Conservation (phyloP, 1,140 invertebrate species). For the Pararge aegeria region DNA sequence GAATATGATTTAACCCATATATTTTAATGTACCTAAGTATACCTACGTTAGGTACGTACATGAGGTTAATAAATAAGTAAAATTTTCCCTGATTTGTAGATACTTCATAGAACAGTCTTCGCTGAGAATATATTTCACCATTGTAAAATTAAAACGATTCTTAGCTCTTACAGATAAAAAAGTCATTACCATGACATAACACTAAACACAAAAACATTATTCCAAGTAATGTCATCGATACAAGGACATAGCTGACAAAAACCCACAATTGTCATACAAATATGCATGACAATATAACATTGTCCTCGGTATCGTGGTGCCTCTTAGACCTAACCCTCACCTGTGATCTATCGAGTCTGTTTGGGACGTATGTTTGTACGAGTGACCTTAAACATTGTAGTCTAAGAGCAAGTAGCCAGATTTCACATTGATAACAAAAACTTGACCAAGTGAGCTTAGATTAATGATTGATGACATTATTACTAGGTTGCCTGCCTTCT, state of each 20-base stretch:
- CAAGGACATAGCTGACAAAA: constrained; percentile 20
- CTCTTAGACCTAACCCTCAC: constrained; percentile 15
- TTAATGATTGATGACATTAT: no score
- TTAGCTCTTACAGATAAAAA: background rate
- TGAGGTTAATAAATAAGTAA: no score
- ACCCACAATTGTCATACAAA: constrained; percentile 11
- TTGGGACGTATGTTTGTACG: constrained; percentile 11
- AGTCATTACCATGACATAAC: background rate
- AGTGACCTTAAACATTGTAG: constrained; percentile 12
- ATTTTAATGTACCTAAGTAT: no score
- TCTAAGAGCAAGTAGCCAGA: background rate
- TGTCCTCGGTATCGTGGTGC: constrained; percentile 18
- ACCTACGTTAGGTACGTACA: no score
- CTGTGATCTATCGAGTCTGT: constrained; percentile 19
- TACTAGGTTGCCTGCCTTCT: no score
- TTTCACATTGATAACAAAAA: background rate
- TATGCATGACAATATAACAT: constrained; percentile 24
- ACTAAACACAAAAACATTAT: constrained; percentile 1
- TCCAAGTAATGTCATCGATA: constrained; percentile 2
- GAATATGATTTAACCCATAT: no score
- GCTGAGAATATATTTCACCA: no score
- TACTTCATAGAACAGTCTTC: no score
- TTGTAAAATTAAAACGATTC: no score
- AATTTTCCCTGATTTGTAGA: no score
- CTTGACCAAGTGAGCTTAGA: no score